phyloP scores from a whole-genome alignment of 2,113 vertebrate species.

The Galemys pyrenaicus region DNA sequence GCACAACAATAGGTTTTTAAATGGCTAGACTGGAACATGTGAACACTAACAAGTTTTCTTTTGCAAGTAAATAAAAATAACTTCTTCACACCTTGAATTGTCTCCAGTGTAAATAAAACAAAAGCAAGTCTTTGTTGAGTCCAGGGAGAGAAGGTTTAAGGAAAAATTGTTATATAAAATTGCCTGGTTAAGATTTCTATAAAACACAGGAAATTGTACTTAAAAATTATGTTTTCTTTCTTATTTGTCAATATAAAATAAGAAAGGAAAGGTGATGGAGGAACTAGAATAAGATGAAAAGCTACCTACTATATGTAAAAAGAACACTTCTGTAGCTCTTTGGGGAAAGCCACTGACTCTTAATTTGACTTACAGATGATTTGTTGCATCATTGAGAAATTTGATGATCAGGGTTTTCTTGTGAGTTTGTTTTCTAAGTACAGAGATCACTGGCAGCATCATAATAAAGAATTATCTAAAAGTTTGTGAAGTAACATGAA shows the following conservation, averaged over 20 bases:
- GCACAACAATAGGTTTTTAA: constrained; percentile 76
- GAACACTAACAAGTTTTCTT: constrained; percentile 69
- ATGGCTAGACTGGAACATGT: constrained; percentile 73
- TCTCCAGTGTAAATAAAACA: background rate
- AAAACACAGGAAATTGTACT: constrained; percentile 8
- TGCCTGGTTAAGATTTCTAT: constrained; percentile 8
- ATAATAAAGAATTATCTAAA: constrained; percentile 16
- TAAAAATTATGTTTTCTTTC: constrained; percentile 1
- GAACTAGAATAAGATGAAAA: background rate
- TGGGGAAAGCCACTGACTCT: background rate
- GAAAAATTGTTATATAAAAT: constrained; percentile 49
- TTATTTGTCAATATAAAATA: constrained; percentile 47
- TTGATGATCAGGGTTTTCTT: background rate
- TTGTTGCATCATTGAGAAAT: background rate
- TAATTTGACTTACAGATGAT: background rate
- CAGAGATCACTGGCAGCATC: background rate
- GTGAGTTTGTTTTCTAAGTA: constrained; percentile 4
- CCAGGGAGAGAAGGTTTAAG: constrained; percentile 19
- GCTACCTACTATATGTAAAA: background rate
- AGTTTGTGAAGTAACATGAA: background rate
- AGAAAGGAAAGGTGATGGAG: background rate
- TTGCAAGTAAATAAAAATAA: constrained; percentile 62
- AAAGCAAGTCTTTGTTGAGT: background rate
- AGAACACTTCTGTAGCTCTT: background rate
- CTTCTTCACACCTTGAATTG: constrained; percentile 30